A percentile compares a stretch with the other conserved stretches of the same genome.
phyloP scores from a whole-genome alignment of 35 echinoderm and acorn worm species.

The Acanthaster planci region DNA sequence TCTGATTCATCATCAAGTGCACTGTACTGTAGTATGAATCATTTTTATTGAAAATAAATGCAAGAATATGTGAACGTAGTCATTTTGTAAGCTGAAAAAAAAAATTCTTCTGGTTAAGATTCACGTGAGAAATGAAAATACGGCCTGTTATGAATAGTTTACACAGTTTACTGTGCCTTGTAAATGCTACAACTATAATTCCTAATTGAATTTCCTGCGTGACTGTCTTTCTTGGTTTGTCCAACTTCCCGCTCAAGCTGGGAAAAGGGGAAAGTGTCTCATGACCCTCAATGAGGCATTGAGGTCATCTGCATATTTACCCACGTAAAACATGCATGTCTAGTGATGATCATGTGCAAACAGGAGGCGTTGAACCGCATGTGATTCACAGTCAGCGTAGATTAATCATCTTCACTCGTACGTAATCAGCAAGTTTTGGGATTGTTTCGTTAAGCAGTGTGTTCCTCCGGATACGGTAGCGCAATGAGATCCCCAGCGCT shows the following conservation, averaged over 20 bases:
- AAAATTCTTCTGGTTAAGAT: no score
- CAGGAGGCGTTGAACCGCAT: background rate
- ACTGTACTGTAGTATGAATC: no score
- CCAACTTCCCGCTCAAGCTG: background rate
- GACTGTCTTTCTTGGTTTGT: background rate
- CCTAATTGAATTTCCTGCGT: conserved; percentile 5
- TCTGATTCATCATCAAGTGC: background rate
- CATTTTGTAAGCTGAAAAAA: no score
- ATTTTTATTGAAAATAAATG: no score
- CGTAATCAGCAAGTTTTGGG: background rate
- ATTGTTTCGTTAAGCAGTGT: no score
- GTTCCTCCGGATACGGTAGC: no score
- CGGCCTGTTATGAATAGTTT: no score
- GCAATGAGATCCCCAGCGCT: background rate
- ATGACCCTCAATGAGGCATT: background rate
- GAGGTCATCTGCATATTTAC: background rate
- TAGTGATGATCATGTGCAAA: background rate
- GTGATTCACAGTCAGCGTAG: conserved; percentile 11
- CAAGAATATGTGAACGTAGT: no score
- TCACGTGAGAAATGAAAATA: no score
- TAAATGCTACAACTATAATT: background rate
- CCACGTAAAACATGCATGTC: no score
- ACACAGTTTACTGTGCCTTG: background rate
- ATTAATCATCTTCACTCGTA: conserved; percentile 12
- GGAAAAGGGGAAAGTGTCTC: background rate